These are phyloP conservation scores for Campylorhamphus procurvoides DNA, from an alignment of 2,113 vertebrate species.

Conservation along the genomic window DNA sequence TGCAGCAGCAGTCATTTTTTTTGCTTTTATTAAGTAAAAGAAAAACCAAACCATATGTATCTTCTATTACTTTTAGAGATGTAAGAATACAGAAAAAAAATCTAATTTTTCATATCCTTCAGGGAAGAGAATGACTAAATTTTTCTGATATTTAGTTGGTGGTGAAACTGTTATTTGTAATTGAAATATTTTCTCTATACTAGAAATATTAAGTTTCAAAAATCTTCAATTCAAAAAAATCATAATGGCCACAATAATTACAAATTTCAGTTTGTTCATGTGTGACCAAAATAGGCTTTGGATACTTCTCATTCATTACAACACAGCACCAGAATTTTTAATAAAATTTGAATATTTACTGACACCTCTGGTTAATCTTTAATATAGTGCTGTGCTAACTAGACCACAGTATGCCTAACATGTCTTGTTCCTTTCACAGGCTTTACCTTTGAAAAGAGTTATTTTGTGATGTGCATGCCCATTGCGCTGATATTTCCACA, in stretches of 20 bases:
- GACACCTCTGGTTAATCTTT: background rate
- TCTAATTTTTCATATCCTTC: background rate
- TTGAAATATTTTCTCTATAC: background rate
- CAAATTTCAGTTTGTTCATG: background rate
- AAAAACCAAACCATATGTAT: background rate
- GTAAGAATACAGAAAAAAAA: background rate
- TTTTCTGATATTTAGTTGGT: background rate
- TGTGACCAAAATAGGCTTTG: background rate
- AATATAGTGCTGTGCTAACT: background rate
- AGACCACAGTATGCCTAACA: background rate
- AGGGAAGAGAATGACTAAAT: background rate
- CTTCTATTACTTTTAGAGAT: background rate
- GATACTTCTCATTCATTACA: background rate
- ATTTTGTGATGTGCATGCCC: background rate
- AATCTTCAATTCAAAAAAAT: background rate
- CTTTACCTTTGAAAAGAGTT: background rate
- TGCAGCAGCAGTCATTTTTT: background rate
- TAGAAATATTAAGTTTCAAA: background rate
- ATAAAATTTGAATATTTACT: background rate
- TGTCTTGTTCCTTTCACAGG: background rate
- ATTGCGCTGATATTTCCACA: background rate
- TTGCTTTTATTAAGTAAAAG: background rate
- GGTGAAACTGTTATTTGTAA: background rate
- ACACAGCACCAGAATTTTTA: background rate
- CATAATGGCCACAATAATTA: background rate